Percentiles rank a stretch among this genome's conserved stretches.
phyloP scores from a whole-genome alignment of 2,797 vertebrate species.

The Sphenopsis melanotis region DNA sequence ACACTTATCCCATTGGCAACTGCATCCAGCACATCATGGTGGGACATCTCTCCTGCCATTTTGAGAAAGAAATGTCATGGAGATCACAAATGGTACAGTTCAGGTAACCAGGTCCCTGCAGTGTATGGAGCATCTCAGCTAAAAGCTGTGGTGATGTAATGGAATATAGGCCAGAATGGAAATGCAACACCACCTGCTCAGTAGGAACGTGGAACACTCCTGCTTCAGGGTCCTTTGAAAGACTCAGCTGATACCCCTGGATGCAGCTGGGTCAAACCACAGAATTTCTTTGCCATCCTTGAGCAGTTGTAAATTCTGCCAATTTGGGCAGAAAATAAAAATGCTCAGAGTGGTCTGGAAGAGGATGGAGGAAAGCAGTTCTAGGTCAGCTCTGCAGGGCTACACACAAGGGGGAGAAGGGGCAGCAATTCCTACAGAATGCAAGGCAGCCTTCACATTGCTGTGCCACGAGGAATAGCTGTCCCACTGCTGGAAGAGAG shows the following conservation, averaged over 20 bases:
- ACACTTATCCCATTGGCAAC: conserved; percentile 86
- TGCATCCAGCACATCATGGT: conserved; percentile 90
- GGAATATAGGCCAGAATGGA: rapidly evolving
- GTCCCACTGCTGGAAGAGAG: neutral
- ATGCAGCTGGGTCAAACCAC: neutral
- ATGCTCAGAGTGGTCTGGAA: neutral
- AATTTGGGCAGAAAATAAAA: neutral
- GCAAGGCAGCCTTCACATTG: neutral
- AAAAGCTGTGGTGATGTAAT: neutral
- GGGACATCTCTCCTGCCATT: conserved; percentile 92
- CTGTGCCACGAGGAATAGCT: neutral
- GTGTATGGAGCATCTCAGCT: neutral
- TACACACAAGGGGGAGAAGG: neutral
- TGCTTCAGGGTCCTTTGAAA: neutral
- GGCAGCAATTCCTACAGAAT: neutral
- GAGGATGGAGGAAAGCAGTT: neutral
- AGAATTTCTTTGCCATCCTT: neutral
- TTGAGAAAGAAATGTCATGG: neutral
- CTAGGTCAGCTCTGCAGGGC: neutral
- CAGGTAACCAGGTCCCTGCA: neutral
- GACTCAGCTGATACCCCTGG: too few relatives aligned
- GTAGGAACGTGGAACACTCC: neutral
- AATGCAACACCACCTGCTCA: neutral
- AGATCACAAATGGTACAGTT: neutral
- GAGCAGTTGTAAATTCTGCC: neutral